phyloP scores from a whole-genome alignment of 2,797 vertebrate species.

The Echiichthys vipera region DNA sequence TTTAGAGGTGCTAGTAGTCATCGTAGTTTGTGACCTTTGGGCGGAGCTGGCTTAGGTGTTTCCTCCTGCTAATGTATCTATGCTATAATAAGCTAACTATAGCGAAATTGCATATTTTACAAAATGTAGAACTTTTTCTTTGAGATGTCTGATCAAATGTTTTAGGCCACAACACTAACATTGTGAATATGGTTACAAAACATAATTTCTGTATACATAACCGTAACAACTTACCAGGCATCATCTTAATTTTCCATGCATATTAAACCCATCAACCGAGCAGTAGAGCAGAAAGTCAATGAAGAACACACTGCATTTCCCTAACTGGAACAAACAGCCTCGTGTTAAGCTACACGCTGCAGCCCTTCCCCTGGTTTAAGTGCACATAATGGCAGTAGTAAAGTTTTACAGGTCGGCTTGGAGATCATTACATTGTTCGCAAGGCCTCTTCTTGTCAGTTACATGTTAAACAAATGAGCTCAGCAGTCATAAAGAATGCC shows the following conservation, averaged over 20 bases:
- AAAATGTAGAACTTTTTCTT: not conserved
- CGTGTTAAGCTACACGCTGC: slow-evolving; percentile 63
- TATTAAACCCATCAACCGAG: slow-evolving; percentile 6
- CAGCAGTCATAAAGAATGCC: slow-evolving; percentile 62
- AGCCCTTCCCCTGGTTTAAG: slow-evolving; percentile 69
- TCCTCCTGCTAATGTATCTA: not conserved
- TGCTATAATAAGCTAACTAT: not conserved
- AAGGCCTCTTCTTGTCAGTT: slow-evolving; percentile 71
- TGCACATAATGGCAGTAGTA: slow-evolving; percentile 80
- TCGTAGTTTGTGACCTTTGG: not conserved
- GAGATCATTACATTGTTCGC: slow-evolving; percentile 74
- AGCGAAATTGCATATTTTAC: too few relatives aligned
- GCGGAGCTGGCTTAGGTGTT: not conserved
- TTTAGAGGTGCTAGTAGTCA: not conserved
- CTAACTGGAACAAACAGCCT: slow-evolving; percentile 46
- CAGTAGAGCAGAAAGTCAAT: slow-evolving; percentile 19
- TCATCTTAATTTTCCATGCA: not conserved
- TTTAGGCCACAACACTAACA: slow-evolving; percentile 1
- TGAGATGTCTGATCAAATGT: not conserved
- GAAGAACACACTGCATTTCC: slow-evolving; percentile 60
- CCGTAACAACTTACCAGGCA: not conserved
- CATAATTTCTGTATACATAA: not conserved
- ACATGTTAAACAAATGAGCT: slow-evolving; percentile 73
- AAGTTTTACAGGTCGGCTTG: slow-evolving; percentile 79
- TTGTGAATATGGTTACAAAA: too few relatives aligned